Percentiles rank a stretch among this genome's conserved stretches.
Conservation (phyloP, 2,797 vertebrate species). For the Lates japonicus region DNA sequence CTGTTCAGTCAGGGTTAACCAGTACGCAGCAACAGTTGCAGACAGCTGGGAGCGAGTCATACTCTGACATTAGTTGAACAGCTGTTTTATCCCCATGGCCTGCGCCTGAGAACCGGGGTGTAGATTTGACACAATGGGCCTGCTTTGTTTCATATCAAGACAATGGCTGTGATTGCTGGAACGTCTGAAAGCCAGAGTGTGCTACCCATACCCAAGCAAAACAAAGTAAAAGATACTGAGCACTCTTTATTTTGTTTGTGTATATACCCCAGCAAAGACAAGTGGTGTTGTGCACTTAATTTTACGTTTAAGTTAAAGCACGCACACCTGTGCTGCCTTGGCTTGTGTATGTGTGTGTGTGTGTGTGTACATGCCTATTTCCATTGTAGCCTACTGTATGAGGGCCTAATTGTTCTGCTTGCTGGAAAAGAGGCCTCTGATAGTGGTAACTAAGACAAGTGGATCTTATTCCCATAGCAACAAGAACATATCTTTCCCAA, state of each 20-base stretch:
- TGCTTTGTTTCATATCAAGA: conserved; percentile 78
- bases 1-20: conserved; percentile 66
- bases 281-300: not conserved
- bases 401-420: too few relatives aligned
- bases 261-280: conserved; percentile 25
- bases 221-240: conserved; percentile 44
- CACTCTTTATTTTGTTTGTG: too few relatives aligned
- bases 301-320: conserved; percentile 8
- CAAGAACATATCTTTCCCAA: conserved; percentile 82
- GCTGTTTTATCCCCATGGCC: conserved; percentile 78
- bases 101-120: conserved; percentile 70
- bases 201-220: conserved; percentile 10
- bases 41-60: conserved; percentile 82
- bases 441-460: conserved; percentile 79
- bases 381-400: conserved; percentile 34
- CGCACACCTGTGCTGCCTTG: conserved; percentile 20
- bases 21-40: conserved; percentile 79
- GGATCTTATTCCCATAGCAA: conserved; percentile 86
- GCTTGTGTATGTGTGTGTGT: too few relatives aligned
- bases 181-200: conserved; percentile 17
- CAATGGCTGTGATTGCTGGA: conserved; percentile 68
- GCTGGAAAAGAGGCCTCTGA: conserved; percentile 62
- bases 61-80: conserved; percentile 77
- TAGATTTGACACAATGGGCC: conserved; percentile 71
- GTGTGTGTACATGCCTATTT: conserved; percentile 47